A percentile compares a stretch with the other conserved stretches of the same genome.
Evolutionary conservation across 1,140 invertebrate species (phyloP).

Genomic region (Euglossa dilemma): DNA sequence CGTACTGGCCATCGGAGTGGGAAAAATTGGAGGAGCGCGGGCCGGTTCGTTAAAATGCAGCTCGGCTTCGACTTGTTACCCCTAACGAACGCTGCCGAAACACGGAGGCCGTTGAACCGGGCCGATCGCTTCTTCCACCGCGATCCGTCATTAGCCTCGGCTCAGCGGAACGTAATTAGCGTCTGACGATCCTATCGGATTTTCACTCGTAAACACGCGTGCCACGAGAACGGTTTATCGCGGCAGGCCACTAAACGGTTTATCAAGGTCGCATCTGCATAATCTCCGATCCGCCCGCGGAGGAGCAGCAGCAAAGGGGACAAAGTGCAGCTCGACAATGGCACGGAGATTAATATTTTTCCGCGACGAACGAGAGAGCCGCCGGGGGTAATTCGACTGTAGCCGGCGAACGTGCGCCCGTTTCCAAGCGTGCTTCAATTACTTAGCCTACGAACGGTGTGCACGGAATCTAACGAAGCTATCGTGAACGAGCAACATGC

Average conservation of each 20-base stretch:
- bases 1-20: too few species aligned
- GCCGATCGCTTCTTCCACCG: background rate
- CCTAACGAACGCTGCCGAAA: background rate
- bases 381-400: background rate
- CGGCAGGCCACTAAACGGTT: background rate
- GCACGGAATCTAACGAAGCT: background rate
- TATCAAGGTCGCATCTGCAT: background rate
- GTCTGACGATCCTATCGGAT: background rate
- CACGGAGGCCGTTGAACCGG: background rate
- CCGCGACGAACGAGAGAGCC: background rate
- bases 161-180: background rate
- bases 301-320: too few species aligned
- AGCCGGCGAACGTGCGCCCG: background rate
- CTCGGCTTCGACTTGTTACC: too few species aligned
- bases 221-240: background rate
- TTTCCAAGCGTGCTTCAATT: constrained; percentile 23
- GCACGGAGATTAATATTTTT: background rate
- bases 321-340: background rate
- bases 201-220: background rate
- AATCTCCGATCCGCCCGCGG: background rate
- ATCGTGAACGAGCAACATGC: constrained; percentile 6
- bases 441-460: constrained; percentile 1
- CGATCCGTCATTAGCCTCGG: background rate
- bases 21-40: too few species aligned
- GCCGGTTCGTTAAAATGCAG: too few species aligned